A percentile compares a stretch with the other conserved stretches of the same genome.
These are phyloP conservation scores for Ptiloglossa arizonensis DNA, from an alignment of 1,140 invertebrate species.

Conservation along the genomic window DNA sequence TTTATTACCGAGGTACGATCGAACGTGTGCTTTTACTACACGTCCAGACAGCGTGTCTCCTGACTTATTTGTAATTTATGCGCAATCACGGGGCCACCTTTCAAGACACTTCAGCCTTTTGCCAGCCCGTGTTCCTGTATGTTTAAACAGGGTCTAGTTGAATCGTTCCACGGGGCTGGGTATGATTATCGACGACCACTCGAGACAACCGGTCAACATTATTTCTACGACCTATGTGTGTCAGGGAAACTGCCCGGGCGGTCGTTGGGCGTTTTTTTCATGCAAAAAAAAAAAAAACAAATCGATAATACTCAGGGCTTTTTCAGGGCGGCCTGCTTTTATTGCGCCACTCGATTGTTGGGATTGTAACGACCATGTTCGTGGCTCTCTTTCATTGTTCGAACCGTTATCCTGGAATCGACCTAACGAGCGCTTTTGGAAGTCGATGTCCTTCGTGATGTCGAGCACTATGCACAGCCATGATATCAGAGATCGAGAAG, in stretches of 20 bases:
- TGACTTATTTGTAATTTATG: slow-evolving; percentile 33
- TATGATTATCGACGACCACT: neutral
- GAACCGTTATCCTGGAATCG: neutral
- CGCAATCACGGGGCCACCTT: neutral
- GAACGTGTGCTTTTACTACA: slow-evolving; percentile 3
- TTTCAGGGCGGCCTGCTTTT: neutral
- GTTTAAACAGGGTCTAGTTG: slow-evolving; percentile 37
- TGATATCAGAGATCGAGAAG: neutral
- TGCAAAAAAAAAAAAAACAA: neutral
- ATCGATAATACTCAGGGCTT: neutral
- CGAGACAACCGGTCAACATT: neutral
- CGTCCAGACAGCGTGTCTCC: slow-evolving; percentile 27
- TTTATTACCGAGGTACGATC: slow-evolving; percentile 16
- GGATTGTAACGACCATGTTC: neutral
- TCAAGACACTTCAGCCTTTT: neutral
- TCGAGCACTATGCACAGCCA: neutral
- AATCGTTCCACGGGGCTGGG: too few relatives aligned
- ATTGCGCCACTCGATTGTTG: neutral
- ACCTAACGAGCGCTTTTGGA: slow-evolving; percentile 5
- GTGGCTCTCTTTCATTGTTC: neutral
- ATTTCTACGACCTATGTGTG: slow-evolving; percentile 2
- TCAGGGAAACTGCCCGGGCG: neutral
- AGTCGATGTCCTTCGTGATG: neutral
- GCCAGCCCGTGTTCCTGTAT: neutral
- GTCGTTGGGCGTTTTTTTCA: too few relatives aligned